phyloP scores from a whole-genome alignment of 2,113 vertebrate species.

The Leptobrachium leishanense region DNA sequence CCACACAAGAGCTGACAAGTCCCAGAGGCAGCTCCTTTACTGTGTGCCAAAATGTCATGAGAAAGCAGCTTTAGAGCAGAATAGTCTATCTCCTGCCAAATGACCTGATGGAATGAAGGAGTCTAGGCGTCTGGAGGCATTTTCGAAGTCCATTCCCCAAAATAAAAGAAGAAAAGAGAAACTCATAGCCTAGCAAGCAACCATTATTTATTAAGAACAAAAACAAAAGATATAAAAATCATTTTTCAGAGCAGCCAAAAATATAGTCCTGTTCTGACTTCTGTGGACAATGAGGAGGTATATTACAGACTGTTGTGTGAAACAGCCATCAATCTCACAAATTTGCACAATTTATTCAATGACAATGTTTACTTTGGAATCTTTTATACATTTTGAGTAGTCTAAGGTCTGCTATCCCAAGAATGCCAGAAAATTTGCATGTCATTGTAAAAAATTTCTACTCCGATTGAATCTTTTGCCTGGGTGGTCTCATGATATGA shows the following conservation, averaged over 20 bases:
- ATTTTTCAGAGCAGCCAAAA: conserved; percentile 3
- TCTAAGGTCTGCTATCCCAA: not conserved
- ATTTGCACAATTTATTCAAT: not conserved
- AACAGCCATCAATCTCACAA: not conserved
- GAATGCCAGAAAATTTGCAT: conserved; percentile 16
- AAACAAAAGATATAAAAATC: conserved; percentile 2
- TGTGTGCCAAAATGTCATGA: conserved; percentile 43
- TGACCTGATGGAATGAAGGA: conserved; percentile 17
- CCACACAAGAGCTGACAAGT: conserved; percentile 19
- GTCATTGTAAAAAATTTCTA: not conserved
- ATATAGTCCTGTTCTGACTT: not conserved
- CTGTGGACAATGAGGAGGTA: not conserved
- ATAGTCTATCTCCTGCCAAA: conserved; percentile 15
- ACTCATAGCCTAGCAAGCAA: not conserved
- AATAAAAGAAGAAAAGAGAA: conserved; percentile 8
- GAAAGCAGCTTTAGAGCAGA: conserved; percentile 40
- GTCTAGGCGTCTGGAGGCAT: conserved; percentile 5
- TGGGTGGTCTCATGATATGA: conserved; percentile 31
- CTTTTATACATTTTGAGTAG: not conserved
- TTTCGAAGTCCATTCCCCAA: not conserved
- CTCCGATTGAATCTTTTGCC: not conserved
- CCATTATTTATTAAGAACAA: not conserved
- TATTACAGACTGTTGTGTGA: not conserved
- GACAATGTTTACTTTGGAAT: conserved; percentile 22
- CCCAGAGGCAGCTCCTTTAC: conserved; percentile 29